phyloP scores from a whole-genome alignment of 2,797 vertebrate species.

The Myotis findleyi region DNA sequence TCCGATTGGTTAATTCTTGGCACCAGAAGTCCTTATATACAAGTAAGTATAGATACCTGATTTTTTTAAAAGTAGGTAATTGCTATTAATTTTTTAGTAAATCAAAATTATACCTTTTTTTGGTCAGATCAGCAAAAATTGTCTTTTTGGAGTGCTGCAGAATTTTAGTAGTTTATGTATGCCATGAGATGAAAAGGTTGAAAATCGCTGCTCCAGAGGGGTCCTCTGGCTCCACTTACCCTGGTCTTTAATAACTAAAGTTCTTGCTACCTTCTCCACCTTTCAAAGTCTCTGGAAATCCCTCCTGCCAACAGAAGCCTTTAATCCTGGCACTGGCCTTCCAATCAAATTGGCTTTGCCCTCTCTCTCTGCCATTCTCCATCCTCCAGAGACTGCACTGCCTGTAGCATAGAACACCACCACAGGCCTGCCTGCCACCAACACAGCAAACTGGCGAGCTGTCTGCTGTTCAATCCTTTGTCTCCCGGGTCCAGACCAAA shows the following conservation, averaged over 20 bases:
- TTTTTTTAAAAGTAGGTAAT: background rate
- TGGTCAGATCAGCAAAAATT: background rate
- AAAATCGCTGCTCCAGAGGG: background rate
- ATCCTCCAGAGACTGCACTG: background rate
- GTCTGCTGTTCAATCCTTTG: background rate
- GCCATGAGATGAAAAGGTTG: background rate
- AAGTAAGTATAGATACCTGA: background rate
- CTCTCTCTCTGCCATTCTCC: background rate
- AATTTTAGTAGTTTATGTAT: background rate
- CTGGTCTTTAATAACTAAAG: background rate
- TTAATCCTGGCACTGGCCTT: constrained; percentile 13
- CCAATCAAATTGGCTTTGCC: background rate
- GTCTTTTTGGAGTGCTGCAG: background rate
- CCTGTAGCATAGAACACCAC: background rate
- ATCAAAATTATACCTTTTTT: background rate
- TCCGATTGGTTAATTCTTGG: background rate
- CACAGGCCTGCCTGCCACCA: background rate
- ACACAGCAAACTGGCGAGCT: background rate
- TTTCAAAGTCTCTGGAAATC: constrained; percentile 59
- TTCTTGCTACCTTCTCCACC: constrained; percentile 35
- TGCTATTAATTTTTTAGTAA: background rate
- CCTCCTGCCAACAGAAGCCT: constrained; percentile 40
- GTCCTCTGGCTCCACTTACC: background rate
- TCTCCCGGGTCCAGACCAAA: constrained; percentile 52
- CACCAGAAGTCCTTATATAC: background rate